Base-by-base conservation (phyloP, 30 jellyfish, hydroid and myxozoan genomes). In the Turritopsis rubra region DNA sequence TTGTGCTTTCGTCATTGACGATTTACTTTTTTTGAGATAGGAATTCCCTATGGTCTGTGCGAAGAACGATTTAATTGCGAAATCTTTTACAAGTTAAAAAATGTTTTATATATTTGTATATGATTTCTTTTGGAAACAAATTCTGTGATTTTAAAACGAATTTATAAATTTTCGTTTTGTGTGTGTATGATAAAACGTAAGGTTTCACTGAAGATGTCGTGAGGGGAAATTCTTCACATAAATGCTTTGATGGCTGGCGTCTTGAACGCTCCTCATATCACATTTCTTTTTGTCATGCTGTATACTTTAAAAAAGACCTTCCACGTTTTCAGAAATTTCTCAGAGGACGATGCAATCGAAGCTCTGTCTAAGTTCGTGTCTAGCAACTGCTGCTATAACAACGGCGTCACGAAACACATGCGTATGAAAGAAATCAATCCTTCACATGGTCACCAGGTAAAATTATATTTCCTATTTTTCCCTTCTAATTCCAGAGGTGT, bases 301-400 rank as follows among this genome's bases (percentile, higher is more conserved):
- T 19, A 30, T 24, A 28, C 18, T 52, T 16, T 77, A 17, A 77
- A 26, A 26, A 13, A 21, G 70, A 25, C 21, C 21, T 30, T 13
- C 17, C 21, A 31, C 52, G 52, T 23, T 27, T 80, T 0, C 79
- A 80, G 87, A 41, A 80, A 23, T 31, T 70, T 91, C 23, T 54
- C 96, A 8, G 96, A 91, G 24, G 91, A 72, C 17, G 91, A 91
- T 71, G 97, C 97, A 0, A 77, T 66, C 30, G 96, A 87, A 7
- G 97, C 97, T 27, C 71, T 91, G 82, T 28, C 71, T 7, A 83
- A 74, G 41, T 91, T 91, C 75, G 94, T 84, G 28, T 71, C 95
- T 29, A 80, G 83, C 0, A 74, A 84, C 52, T 91, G 96, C 52
- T 91, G 97, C 84, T 91, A 87, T 87, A 91, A 92, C 54, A 80